These are phyloP conservation scores for Crenuchus spilurus DNA, from an alignment of 2,797 vertebrate species.

Conservation along the genomic window DNA sequence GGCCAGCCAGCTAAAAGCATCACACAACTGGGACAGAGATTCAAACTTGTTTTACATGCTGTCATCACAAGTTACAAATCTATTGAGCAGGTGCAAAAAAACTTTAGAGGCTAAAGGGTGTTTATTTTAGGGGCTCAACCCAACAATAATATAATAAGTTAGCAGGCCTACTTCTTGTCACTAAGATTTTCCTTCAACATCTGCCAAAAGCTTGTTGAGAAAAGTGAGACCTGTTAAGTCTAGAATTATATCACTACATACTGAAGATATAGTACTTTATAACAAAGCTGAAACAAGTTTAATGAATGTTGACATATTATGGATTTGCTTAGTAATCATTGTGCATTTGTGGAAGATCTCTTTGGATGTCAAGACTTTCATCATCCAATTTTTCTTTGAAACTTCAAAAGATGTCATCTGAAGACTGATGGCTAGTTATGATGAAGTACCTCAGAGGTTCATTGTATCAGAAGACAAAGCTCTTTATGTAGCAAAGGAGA, in stretches of 20 bases:
- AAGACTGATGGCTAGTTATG: slow-evolving; percentile 14
- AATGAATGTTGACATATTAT: slow-evolving; percentile 17
- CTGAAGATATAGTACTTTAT: background rate
- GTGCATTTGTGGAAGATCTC: slow-evolving; percentile 10
- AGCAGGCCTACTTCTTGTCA: background rate
- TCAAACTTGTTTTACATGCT: slow-evolving; percentile 22
- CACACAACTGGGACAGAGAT: slow-evolving; percentile 8
- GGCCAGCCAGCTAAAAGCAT: slow-evolving; percentile 33
- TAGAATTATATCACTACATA: slow-evolving; percentile 23
- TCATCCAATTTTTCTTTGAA: background rate
- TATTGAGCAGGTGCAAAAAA: background rate
- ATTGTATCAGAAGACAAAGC: slow-evolving; percentile 13
- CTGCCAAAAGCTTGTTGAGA: slow-evolving; percentile 4
- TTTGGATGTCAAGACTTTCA: slow-evolving; percentile 1
- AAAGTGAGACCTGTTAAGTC: background rate
- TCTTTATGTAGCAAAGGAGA: background rate
- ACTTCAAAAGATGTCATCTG: slow-evolving; percentile 27
- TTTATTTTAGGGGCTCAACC: background rate
- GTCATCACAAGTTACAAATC: background rate
- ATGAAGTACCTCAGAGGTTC: background rate
- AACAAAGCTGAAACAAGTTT: background rate
- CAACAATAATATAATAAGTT: background rate
- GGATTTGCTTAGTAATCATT: slow-evolving; percentile 15
- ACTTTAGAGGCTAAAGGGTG: background rate
- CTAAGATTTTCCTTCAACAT: slow-evolving; percentile 8